Evolutionary conservation across 2,888 invertebrate species (phyloP).

Genomic region (Mechanitis messenoides): DNA sequence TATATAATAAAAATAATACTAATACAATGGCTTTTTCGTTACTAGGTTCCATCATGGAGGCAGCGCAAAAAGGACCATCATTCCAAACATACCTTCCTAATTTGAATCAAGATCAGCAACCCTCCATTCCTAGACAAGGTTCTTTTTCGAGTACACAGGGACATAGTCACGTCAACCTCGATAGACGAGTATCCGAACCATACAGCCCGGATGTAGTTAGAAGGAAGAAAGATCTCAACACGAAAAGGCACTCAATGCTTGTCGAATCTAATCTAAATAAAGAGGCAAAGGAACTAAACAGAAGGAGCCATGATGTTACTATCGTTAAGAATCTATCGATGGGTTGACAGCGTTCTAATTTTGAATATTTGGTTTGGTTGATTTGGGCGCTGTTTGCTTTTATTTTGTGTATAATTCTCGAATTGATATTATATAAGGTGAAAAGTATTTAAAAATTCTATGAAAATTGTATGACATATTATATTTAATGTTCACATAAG

Average conservation of each 20-base stretch:
- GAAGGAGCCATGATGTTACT: slow-evolving; percentile 62
- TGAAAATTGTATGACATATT: slow-evolving; percentile 21
- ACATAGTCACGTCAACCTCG: slow-evolving; percentile 39
- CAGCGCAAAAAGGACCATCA: slow-evolving; percentile 78
- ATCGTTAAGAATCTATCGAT: slow-evolving; percentile 65
- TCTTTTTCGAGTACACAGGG: slow-evolving; percentile 46
- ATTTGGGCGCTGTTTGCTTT: slow-evolving; percentile 14
- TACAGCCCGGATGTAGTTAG: slow-evolving; percentile 62
- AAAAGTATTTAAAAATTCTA: slow-evolving; percentile 15
- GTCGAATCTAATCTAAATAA: slow-evolving; percentile 60
- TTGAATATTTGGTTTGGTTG: slow-evolving; percentile 24
- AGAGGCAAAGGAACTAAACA: slow-evolving; percentile 58
- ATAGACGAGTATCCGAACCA: slow-evolving; percentile 64
- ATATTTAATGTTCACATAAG: slow-evolving; percentile 49
- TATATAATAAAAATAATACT: not conserved
- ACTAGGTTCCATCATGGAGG: slow-evolving; percentile 82
- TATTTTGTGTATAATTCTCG: slow-evolving; percentile 11
- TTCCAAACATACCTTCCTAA: slow-evolving; percentile 72
- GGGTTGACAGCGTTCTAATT: slow-evolving; percentile 54
- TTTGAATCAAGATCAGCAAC: slow-evolving; percentile 45
- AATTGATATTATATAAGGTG: slow-evolving; percentile 20
- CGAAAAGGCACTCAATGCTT: slow-evolving; percentile 66
- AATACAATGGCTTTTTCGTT: slow-evolving; percentile 23
- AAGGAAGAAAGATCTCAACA: slow-evolving; percentile 60
- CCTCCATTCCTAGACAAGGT: slow-evolving; percentile 50